A percentile compares a stretch with the other conserved stretches of the same genome.
Conservation (phyloP, 2,888 invertebrate genomes). For the Stenodema calcarata region DNA sequence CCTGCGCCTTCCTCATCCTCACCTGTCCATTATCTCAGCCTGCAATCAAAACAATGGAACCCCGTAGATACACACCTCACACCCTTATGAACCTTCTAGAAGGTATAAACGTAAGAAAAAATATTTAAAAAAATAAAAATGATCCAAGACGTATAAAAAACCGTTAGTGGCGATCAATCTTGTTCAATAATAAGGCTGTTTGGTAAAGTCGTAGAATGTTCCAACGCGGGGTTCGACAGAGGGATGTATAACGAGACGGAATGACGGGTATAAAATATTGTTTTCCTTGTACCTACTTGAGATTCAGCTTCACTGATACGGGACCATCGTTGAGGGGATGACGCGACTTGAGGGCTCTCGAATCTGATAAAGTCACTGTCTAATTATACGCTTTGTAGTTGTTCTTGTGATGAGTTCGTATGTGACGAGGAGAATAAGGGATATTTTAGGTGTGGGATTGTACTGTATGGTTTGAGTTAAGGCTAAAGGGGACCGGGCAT, state of each 20-base stretch:
- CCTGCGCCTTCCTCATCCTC: neutral
- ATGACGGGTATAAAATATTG: constrained; percentile 16
- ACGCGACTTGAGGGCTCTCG: neutral
- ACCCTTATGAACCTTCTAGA: neutral
- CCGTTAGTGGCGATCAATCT: neutral
- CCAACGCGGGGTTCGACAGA: constrained; percentile 7
- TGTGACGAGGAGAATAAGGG: neutral
- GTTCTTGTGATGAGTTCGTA: neutral
- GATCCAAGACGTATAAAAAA: neutral
- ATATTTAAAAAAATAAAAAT: neutral
- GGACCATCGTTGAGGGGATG: neutral
- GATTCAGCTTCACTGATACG: neutral
- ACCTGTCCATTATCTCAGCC: constrained; percentile 1
- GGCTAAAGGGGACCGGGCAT: too few species aligned
- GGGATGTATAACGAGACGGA: constrained; percentile 5
- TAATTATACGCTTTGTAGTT: neutral
- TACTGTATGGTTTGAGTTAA: too few species aligned
- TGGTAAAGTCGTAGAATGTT: constrained; percentile 11
- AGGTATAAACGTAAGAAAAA: neutral
- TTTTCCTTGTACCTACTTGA: constrained; percentile 12
- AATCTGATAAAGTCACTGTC: neutral
- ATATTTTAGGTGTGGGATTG: too few species aligned
- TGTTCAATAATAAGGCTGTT: neutral
- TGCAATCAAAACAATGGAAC: constrained; percentile 5
- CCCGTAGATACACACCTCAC: neutral